Evolutionary conservation across 2,113 vertebrate species (phyloP).

Genomic region (Rhinolophus sinicus): DNA sequence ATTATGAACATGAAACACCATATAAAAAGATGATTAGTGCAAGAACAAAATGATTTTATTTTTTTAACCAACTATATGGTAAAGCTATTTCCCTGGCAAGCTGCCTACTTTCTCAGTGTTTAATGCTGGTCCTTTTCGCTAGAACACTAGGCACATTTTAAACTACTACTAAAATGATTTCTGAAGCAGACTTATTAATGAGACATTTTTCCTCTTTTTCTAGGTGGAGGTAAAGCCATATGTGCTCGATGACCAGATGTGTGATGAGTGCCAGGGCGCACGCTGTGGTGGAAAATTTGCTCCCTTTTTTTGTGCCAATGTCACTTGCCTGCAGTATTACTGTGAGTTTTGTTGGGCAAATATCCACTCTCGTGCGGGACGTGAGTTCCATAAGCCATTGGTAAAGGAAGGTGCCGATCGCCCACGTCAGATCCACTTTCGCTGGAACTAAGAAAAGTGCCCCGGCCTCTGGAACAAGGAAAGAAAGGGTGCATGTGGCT

Average conservation of each 20-base stretch:
- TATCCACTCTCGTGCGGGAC: slow-evolving; percentile 98
- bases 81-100: not conserved
- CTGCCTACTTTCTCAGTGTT: not conserved
- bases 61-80: not conserved
- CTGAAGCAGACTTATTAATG: not conserved
- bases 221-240: slow-evolving; percentile 99
- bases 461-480: slow-evolving; percentile 84
- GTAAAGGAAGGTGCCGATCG: slow-evolving; percentile 99
- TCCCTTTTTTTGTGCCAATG: slow-evolving; percentile 98
- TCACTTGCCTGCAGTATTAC: slow-evolving; percentile 99
- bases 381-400: slow-evolving; percentile 99
- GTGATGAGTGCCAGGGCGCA: slow-evolving; percentile 97
- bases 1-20: not conserved
- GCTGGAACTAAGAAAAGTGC: slow-evolving; percentile 93
- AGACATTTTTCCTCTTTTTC: not conserved
- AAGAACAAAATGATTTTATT: not conserved
- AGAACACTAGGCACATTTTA: not conserved
- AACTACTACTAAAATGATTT: not conserved
- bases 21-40: not conserved
- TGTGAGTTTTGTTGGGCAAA: slow-evolving; percentile 99
- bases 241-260: slow-evolving; percentile 98
- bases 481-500: slow-evolving; percentile 91
- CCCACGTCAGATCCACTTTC: slow-evolving; percentile 98
- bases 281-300: slow-evolving; percentile 98
- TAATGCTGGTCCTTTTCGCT: not conserved